These are phyloP conservation scores for Antennarius striatus DNA, from an alignment of 2,113 vertebrate species.

Conservation along the genomic window DNA sequence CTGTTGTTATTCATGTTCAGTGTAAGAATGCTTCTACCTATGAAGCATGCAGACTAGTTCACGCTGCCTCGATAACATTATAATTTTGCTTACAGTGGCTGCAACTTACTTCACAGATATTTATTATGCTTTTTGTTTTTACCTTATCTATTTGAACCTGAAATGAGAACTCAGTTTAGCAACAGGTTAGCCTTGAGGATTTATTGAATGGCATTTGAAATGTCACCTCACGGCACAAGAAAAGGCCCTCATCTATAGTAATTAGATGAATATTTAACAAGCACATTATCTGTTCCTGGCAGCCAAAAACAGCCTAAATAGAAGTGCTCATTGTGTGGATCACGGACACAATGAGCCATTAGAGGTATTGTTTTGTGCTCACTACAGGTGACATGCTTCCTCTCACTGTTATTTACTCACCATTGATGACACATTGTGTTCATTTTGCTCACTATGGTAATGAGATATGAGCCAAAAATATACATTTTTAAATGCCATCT, in stretches of 20 bases:
- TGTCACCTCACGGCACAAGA: conserved; percentile 60
- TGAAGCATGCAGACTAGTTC: too few species aligned
- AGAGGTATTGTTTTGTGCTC: conserved; percentile 62
- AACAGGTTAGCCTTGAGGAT: conserved; percentile 53
- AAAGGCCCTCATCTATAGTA: conserved; percentile 61
- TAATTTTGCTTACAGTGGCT: too few species aligned
- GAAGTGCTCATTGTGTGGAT: conserved; percentile 51
- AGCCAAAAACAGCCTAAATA: conserved; percentile 61
- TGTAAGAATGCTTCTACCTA: too few species aligned
- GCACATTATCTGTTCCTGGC: conserved; percentile 63
- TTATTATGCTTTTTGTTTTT: too few species aligned
- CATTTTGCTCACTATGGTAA: conserved; percentile 44
- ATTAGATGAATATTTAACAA: conserved; percentile 76
- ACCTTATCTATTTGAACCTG: conserved; percentile 44
- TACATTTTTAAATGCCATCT: conserved; percentile 65
- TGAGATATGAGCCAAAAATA: conserved; percentile 38
- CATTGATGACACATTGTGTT: conserved; percentile 58
- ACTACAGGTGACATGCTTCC: conserved; percentile 54
- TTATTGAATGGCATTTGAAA: conserved; percentile 72
- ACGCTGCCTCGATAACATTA: too few species aligned
- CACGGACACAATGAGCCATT: conserved; percentile 57
- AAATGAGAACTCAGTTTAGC: conserved; percentile 33
- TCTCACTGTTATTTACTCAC: conserved; percentile 58
- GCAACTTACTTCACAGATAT: too few species aligned
- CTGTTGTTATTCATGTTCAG: too few species aligned